Evolutionary conservation across 2,888 invertebrate species (phyloP).

Genomic region (Chrysolina americana): DNA sequence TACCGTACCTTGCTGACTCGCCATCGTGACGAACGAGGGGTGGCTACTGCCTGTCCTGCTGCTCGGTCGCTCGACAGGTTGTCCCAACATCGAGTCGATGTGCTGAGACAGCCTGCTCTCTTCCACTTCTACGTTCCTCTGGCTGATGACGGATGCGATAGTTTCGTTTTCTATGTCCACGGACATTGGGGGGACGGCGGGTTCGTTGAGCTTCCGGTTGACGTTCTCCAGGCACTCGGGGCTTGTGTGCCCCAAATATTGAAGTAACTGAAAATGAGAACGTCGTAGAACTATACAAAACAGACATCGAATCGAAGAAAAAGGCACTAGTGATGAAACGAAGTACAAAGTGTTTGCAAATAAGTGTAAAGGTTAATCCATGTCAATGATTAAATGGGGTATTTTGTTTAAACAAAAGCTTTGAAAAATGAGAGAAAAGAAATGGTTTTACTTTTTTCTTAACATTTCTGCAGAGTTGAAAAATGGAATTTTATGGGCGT

Average conservation of each 20-base stretch:
- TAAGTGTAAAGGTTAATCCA: too few relatives aligned
- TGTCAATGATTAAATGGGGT: too few relatives aligned
- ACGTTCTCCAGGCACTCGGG: conserved; percentile 84
- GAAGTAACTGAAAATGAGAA: conserved; percentile 76
- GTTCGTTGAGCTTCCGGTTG: conserved; percentile 83
- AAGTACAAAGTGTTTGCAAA: too few relatives aligned
- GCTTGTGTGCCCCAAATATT: conserved; percentile 93
- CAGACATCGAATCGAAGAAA: too few relatives aligned
- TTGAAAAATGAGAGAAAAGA: too few relatives aligned
- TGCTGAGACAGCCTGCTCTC: conserved; percentile 69
- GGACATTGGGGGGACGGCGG: conserved; percentile 82
- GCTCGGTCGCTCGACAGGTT: conserved; percentile 61
- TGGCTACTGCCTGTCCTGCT: conserved; percentile 55
- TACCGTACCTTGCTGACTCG: conserved; percentile 49
- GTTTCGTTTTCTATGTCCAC: conserved; percentile 86
- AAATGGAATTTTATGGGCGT: too few relatives aligned
- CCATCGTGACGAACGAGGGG: conserved; percentile 43
- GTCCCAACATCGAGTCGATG: conserved; percentile 63
- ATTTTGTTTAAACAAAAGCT: too few relatives aligned
- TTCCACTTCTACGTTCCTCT: conserved; percentile 87
- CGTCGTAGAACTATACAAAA: too few relatives aligned
- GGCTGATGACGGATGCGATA: conserved; percentile 87
- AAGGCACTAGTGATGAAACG: too few relatives aligned
- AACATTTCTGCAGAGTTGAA: too few relatives aligned
- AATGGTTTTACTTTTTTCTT: too few relatives aligned